Base-by-base conservation (phyloP, 2,888 invertebrate species). In the Mycalesis mineus region DNA sequence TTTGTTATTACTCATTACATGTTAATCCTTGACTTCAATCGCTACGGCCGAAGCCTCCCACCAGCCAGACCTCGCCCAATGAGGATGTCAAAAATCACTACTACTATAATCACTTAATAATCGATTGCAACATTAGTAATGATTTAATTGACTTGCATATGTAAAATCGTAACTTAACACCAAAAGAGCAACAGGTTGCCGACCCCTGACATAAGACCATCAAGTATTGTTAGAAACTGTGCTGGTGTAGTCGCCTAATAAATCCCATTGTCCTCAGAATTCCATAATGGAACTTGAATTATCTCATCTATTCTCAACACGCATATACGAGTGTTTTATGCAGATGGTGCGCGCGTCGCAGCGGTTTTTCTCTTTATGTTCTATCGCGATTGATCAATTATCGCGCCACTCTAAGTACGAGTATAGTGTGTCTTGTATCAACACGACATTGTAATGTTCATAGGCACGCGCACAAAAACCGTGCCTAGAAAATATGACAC, bases 351-450 rank as follows among this genome's bases (percentile, higher is more conserved):
- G 42, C 55, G 57, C 41, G 33, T 58, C 42, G 41, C 55, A 29
- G 58, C 29, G 15, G 9, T 57, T 45, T 55, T 22, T 22, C 22
- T 22, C 5, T 62, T 55, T 68, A 41, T 62, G 45, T 45, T 62
- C 70, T 70, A 72, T 72, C 71, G 63, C 55, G 49, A 65, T 63
- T 65, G 63, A 54, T 75, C 71, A 76, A 74, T 74, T 69, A 74
- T 55, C 11, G 33, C 31, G 29, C 29, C 42, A 7, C 13, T 28
- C 13, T 41, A 11, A 22, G 11, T 28, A 42, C 22, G 29, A 44
- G 29, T 31, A 42, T n/a, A 63, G 44, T 61, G 63, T 53, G 31
- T 17, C 2, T 49, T 53, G 29, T 49, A 29, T 17, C 37, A 40
- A 31, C 31, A n/a, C 17, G 45, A 39, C 13, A 48, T 15, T 49